A percentile compares a stretch with the other conserved stretches of the same genome.
phyloP scores from a whole-genome alignment of 2,888 invertebrate species.

The Erebia ligea region DNA sequence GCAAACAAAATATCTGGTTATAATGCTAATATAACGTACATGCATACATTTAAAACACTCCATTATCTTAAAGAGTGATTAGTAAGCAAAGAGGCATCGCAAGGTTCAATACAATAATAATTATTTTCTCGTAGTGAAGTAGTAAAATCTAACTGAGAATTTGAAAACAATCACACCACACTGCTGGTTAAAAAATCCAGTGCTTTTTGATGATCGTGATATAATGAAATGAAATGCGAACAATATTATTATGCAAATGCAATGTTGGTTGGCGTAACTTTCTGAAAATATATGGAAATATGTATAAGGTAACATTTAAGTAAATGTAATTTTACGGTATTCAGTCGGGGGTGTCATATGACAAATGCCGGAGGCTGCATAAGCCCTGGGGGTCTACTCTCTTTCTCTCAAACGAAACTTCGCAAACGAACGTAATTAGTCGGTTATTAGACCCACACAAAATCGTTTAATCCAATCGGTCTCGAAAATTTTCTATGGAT shows the following conservation, averaged over 20 bases:
- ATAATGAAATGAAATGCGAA: neutral
- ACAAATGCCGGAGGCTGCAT: neutral
- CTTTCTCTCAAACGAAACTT: no score
- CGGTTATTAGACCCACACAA: no score
- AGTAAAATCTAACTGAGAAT: constrained; percentile 36
- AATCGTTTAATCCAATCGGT: no score
- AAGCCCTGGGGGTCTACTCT: no score
- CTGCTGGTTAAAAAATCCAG: constrained; percentile 18
- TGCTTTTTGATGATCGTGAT: constrained; percentile 11
- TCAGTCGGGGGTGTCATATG: neutral
- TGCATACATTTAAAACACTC: constrained; percentile 46
- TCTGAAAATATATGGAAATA: neutral
- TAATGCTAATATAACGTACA: constrained; percentile 59
- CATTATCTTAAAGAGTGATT: constrained; percentile 35
- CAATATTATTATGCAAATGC: constrained; percentile 14
- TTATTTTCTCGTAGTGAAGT: constrained; percentile 28
- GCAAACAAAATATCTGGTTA: constrained; percentile 60
- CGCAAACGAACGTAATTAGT: no score
- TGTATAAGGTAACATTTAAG: neutral
- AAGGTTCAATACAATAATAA: constrained; percentile 20
- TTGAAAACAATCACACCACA: constrained; percentile 48
- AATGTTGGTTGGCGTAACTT: constrained; percentile 26
- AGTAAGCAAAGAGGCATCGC: constrained; percentile 42
- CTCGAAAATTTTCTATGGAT: no score
- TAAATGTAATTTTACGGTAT: neutral